phyloP scores from a whole-genome alignment of 2,797 vertebrate species.

The Mus minutoides region DNA sequence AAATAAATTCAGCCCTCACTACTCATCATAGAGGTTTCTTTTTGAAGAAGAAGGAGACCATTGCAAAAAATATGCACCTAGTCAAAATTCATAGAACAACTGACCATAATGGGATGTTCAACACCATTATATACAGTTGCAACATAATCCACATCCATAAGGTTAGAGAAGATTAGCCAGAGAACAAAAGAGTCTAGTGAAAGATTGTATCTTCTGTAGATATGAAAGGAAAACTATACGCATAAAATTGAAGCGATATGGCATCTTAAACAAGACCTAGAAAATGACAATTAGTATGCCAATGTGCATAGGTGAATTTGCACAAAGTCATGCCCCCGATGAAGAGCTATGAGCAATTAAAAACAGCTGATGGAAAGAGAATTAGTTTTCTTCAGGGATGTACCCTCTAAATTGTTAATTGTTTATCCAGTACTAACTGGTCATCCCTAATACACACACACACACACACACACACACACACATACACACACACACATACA shows the following conservation, averaged over 20 bases:
- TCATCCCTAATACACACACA: background rate
- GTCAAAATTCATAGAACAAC: background rate
- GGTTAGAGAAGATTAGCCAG: background rate
- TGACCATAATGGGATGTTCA: background rate
- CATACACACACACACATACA: background rate
- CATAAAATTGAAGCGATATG: background rate
- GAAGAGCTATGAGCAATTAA: background rate
- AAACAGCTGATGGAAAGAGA: background rate
- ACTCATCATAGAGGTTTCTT: background rate
- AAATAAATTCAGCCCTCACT: background rate
- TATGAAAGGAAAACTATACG: background rate
- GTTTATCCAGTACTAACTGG: background rate
- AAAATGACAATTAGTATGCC: background rate
- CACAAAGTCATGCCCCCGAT: background rate
- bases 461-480: background rate
- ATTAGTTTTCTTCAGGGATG: background rate
- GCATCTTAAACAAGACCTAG: background rate
- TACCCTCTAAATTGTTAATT: background rate
- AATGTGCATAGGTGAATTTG: background rate
- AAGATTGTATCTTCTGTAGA: background rate
- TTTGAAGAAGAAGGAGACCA: background rate
- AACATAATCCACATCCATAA: background rate
- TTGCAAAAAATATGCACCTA: background rate
- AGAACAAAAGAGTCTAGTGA: background rate
- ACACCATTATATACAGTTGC: background rate